A percentile compares a stretch with the other conserved stretches of the same genome.
phyloP scores from a whole-genome alignment of 2,888 invertebrate genomes.

The Hemistola chrysoprasaria region DNA sequence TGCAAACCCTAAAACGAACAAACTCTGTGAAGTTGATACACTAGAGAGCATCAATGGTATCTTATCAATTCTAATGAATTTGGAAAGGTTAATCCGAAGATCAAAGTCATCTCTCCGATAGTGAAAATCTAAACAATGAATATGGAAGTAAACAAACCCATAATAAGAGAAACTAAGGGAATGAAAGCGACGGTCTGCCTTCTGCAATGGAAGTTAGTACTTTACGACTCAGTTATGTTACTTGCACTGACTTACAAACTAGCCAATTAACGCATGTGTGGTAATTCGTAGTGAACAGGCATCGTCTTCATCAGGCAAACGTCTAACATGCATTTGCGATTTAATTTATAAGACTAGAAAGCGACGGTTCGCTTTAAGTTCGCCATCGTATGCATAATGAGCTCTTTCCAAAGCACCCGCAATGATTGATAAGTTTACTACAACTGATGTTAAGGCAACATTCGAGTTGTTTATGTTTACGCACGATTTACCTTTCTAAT shows the following conservation, averaged over 20 bases:
- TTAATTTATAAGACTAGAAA: slow-evolving; percentile 41
- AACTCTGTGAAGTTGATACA: no score
- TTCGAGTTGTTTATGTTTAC: slow-evolving; percentile 4
- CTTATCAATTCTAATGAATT: no score
- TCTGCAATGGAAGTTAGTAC: slow-evolving; percentile 14
- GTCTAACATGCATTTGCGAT: slow-evolving; percentile 33
- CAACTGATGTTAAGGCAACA: slow-evolving; percentile 7
- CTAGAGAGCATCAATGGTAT: no score
- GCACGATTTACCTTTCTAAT: slow-evolving; percentile 4
- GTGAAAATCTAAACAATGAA: no score
- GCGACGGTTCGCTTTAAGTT: slow-evolving; percentile 29
- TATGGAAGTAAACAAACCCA: slow-evolving; percentile 1
- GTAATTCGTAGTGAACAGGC: slow-evolving; percentile 24
- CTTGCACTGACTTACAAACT: slow-evolving; percentile 29
- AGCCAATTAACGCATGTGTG: slow-evolving; percentile 20
- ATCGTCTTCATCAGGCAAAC: slow-evolving; percentile 37
- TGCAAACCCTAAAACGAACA: no score
- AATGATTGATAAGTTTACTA: slow-evolving; percentile 21
- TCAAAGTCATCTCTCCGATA: no score
- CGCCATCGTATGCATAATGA: slow-evolving; percentile 21
- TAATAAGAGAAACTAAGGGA: slow-evolving; percentile 14
- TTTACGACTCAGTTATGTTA: slow-evolving; percentile 21
- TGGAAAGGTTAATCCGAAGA: no score
- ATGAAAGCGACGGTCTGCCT: slow-evolving; percentile 12
- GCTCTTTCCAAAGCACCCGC: slow-evolving; percentile 13